A percentile compares a stretch with the other conserved stretches of the same genome.
Conservation (phyloP, 2,113 vertebrate species). For the Tenrec ecaudatus region DNA sequence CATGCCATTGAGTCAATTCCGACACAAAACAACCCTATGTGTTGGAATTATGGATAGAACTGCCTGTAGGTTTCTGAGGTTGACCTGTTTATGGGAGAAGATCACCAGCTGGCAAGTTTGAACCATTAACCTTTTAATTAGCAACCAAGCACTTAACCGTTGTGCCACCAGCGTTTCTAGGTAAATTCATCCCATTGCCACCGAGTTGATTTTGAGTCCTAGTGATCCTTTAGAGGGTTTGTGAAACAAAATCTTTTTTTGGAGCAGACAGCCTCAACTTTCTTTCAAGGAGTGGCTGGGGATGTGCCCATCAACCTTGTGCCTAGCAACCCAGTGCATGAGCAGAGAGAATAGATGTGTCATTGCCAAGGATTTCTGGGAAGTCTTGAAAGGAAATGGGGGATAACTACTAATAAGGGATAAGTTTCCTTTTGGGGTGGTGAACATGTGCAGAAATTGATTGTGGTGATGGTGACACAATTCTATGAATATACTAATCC, state of each 20-base stretch:
- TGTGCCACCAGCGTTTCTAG: background rate
- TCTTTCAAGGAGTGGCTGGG: no score
- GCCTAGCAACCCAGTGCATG: no score
- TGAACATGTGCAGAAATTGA: slow-evolving; percentile 26
- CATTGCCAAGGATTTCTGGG: background rate
- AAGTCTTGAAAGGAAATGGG: background rate
- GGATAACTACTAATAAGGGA: background rate
- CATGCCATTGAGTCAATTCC: background rate
- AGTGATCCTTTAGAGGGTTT: no score
- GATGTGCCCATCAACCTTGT: no score
- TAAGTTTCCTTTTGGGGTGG: slow-evolving; percentile 12
- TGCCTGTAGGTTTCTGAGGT: background rate
- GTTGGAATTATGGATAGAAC: background rate
- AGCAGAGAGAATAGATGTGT: background rate
- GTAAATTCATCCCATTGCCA: background rate
- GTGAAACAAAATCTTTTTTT: no score
- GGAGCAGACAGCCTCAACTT: no score
- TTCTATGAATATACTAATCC: slow-evolving; percentile 25
- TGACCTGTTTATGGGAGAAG: background rate
- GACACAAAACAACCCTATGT: background rate
- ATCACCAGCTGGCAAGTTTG: no score
- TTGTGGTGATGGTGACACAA: background rate
- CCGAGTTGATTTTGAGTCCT: no score
- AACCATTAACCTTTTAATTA: no score
- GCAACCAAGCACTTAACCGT: background rate